Conservation (phyloP, 2,888 invertebrate genomes). For the Conchocele bisecta region DNA sequence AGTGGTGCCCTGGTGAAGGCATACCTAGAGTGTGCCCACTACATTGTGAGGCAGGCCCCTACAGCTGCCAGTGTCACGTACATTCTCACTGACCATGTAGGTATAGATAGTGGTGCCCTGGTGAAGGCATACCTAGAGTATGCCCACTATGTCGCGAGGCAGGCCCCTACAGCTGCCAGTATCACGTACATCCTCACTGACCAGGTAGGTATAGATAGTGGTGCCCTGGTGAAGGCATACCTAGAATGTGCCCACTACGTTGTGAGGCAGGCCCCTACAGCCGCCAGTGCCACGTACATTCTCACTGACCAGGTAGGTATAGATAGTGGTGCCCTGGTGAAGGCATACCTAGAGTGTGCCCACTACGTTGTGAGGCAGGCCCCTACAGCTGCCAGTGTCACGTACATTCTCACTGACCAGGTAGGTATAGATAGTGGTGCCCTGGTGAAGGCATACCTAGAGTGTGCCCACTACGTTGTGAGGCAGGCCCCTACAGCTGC, state of each 20-base stretch:
- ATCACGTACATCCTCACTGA: too few relatives aligned
- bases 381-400: too few relatives aligned
- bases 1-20: slow-evolving; percentile 87
- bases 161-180: slow-evolving; percentile 29
- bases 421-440: too few relatives aligned
- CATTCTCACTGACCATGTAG: too few relatives aligned
- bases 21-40: slow-evolving; percentile 90
- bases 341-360: slow-evolving; percentile 90
- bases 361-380: slow-evolving; percentile 85
- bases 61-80: too few relatives aligned
- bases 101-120: slow-evolving; percentile 87
- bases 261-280: slow-evolving; percentile 70
- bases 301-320: too few relatives aligned
- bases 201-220: too few relatives aligned
- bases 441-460: slow-evolving; percentile 88
- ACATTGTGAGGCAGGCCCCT: slow-evolving; percentile 82
- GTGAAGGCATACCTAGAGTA: slow-evolving; percentile 90
- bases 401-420: too few relatives aligned
- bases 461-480: slow-evolving; percentile 88
- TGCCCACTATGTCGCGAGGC: slow-evolving; percentile 86
- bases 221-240: slow-evolving; percentile 87
- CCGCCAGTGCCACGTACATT: too few relatives aligned
- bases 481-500: slow-evolving; percentile 44
- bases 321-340: slow-evolving; percentile 87
- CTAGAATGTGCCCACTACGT: slow-evolving; percentile 90